A percentile compares a stretch with the other conserved stretches of the same genome.
Conservation (phyloP, 2,888 invertebrate species). For the Lepas anatifera region DNA sequence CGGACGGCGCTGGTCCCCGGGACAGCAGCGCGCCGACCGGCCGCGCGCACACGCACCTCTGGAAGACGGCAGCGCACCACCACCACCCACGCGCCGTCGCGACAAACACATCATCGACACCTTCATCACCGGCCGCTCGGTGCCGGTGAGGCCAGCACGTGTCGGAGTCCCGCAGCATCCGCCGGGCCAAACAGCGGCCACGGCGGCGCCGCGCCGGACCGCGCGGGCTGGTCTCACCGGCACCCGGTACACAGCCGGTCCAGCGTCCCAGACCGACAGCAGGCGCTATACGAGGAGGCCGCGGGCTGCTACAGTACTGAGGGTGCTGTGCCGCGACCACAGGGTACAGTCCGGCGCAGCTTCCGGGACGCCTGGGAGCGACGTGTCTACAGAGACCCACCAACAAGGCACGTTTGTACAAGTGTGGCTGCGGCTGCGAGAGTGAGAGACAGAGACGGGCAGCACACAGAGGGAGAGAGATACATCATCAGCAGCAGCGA, state of each 20-base stretch:
- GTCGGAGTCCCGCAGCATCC: too few species aligned
- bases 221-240: not conserved
- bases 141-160: too few species aligned
- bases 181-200: not conserved
- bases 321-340: not conserved
- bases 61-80: not conserved
- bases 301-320: not conserved
- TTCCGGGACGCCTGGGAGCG: not conserved
- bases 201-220: not conserved
- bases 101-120: too few species aligned
- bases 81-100: not conserved
- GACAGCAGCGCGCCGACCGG: not conserved
- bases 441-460: not conserved
- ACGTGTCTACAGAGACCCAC: conserved; percentile 6
- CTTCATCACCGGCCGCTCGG: too few species aligned
- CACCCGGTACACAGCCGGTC: not conserved
- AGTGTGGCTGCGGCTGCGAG: not conserved
- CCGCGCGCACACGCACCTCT: not conserved
- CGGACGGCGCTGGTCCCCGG: not conserved
- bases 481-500: too few species aligned
- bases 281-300: not conserved
- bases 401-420: conserved; percentile 11
- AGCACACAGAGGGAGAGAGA: too few species aligned
- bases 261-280: not conserved
- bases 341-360: not conserved